These are phyloP conservation scores for Holothuria scabra DNA, from an alignment of 53 echinoderm and acorn worm species.

Conservation along the genomic window DNA sequence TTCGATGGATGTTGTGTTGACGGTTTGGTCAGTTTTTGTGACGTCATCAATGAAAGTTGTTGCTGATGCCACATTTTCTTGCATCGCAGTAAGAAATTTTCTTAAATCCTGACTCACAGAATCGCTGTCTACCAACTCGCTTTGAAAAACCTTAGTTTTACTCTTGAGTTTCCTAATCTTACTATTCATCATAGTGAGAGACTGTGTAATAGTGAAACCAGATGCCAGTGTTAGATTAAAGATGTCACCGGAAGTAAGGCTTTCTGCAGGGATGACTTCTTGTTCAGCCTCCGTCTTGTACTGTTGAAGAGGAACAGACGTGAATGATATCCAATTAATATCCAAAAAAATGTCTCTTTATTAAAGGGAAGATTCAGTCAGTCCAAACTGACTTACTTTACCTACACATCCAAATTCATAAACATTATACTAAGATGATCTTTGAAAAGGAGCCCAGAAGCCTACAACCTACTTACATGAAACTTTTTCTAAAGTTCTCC, in stretches of 20 bases:
- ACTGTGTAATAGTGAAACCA: constrained; percentile 73
- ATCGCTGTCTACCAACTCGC: constrained; percentile 6
- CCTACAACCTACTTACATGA: too few relatives aligned
- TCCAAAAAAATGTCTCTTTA: too few relatives aligned
- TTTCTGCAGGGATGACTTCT: constrained; percentile 48
- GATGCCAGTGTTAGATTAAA: constrained; percentile 75
- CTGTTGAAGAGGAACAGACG: constrained; percentile 42
- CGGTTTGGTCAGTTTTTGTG: not conserved
- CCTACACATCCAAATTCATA: too few relatives aligned
- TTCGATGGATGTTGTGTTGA: not conserved
- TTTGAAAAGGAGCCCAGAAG: too few relatives aligned
- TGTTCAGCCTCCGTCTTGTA: constrained; percentile 73
- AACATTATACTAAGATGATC: too few relatives aligned
- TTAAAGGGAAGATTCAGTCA: too few relatives aligned
- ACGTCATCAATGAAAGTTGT: constrained; percentile 3
- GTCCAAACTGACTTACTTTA: too few relatives aligned
- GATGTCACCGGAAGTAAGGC: constrained; percentile 62
- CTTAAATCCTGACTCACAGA: not conserved
- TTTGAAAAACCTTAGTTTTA: constrained; percentile 11
- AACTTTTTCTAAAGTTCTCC: too few relatives aligned
- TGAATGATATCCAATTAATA: not conserved
- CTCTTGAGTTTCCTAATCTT: constrained; percentile 23
- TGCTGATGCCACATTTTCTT: not conserved
- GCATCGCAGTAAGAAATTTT: not conserved
- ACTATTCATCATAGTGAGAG: constrained; percentile 62